Percentiles rank a stretch among this genome's conserved stretches.
Conservation (phyloP, 2,888 invertebrate species). For the Apotomis capreana region DNA sequence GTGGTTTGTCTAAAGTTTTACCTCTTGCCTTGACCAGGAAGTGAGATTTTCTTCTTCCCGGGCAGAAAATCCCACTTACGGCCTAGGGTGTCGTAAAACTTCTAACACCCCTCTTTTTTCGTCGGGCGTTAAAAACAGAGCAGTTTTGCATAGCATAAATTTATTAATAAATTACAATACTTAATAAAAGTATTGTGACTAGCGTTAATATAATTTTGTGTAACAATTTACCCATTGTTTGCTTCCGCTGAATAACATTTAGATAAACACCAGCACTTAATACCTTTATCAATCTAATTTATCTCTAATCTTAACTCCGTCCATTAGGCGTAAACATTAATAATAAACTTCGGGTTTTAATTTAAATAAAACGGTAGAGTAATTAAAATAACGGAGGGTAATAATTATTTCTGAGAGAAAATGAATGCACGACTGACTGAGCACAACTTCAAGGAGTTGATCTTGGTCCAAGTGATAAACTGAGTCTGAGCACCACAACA, state of each 20-base stretch:
- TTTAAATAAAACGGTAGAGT: conserved; percentile 38
- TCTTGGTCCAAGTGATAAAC: conserved; percentile 11
- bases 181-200: neutral
- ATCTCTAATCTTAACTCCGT: conserved; percentile 27
- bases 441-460: conserved; percentile 35
- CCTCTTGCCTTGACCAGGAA: too few species aligned
- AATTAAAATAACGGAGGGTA: conserved; percentile 40
- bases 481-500: too few species aligned
- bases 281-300: conserved; percentile 31
- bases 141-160: too few species aligned
- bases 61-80: too few species aligned
- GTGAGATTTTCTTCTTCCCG: too few species aligned
- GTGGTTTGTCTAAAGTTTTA: too few species aligned
- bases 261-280: conserved; percentile 24
- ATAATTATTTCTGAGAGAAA: conserved; percentile 44
- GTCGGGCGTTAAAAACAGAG: too few species aligned
- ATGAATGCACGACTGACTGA: conserved; percentile 43
- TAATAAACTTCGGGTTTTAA: conserved; percentile 40
- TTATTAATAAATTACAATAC: too few species aligned
- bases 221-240: conserved; percentile 4
- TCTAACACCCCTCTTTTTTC: too few species aligned
- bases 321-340: conserved; percentile 37
- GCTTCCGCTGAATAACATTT: conserved; percentile 11
- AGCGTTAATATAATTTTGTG: neutral
- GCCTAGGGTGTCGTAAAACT: too few species aligned